Percentiles rank a stretch among this genome's conserved stretches.
These are phyloP conservation scores for Microhierax caerulescens DNA, from an alignment of 2,797 vertebrate species.

Conservation along the genomic window DNA sequence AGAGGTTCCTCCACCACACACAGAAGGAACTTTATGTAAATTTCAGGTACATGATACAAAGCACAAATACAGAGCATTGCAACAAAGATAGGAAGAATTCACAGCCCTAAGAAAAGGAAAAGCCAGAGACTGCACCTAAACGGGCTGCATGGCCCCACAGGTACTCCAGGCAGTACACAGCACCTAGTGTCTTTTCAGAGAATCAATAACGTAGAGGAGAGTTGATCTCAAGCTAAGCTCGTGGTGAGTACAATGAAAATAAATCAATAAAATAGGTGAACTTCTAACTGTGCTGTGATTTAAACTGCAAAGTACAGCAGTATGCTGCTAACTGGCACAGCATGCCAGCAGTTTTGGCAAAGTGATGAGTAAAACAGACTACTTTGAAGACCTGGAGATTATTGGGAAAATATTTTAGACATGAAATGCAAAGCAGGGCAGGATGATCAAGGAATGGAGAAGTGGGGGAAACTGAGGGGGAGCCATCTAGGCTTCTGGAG, in stretches of 20 bases:
- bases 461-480: not conserved
- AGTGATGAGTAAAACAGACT: not conserved
- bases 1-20: not conserved
- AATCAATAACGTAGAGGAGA: not conserved
- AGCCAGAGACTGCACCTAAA: not conserved
- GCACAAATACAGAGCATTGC: not conserved
- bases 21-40: not conserved
- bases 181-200: not conserved
- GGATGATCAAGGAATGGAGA: not conserved
- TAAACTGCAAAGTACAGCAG: not conserved
- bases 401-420: not conserved
- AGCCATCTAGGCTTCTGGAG: not conserved
- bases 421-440: not conserved
- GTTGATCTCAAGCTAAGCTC: not conserved
- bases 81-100: not conserved
- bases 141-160: not conserved
- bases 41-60: not conserved
- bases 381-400: not conserved
- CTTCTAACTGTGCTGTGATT: not conserved
- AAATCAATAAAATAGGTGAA: not conserved
- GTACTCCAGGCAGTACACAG: not conserved
- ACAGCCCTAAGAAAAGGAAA: not conserved
- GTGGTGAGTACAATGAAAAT: fast-evolving
- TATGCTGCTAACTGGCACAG: not conserved
- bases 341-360: not conserved